Base-by-base conservation (phyloP, 2,797 vertebrate genomes). In the Phaenicophaeus curvirostris region DNA sequence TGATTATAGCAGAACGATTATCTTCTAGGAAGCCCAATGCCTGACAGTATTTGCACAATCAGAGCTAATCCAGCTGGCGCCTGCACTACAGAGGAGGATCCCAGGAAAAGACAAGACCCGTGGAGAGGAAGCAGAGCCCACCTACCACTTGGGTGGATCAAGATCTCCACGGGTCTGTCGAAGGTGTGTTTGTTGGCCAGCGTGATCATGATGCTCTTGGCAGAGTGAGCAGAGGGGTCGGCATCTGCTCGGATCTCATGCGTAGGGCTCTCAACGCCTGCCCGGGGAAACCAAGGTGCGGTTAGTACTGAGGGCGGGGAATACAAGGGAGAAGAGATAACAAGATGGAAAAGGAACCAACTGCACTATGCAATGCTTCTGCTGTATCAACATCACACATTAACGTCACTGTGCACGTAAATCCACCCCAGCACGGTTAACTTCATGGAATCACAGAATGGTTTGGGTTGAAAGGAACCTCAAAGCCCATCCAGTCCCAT, bases 211-310 rank as follows among this genome's bases (percentile, higher is more conserved):
- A 99, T 97, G 78, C 98, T 99, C 95, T 97, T 98, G 95, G 99
- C 99, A 0, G 98, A 99, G 91, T 90, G 96, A 20, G 99, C 99
- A 0, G 97, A 98, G 7, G 99, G 99, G 92, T 99, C 98, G 0
- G 99, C 99, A 0, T 99, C 99, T 0, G 99, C 99, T 31, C 99
- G 98, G 94, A 99, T 99, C 94, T 99, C 98, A 0, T 99, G 99
- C 3, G 99, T 99, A 3, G 99, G 99, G 93, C 99, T 99, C 96
- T 99, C 99, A 4, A 99, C 99, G 42, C 99, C 99, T 99, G 97
- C 35, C 54, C 31, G 0, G 58, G 30, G 62, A 83, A 96, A 94
- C 11, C 9, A 0, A 42, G 46, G 58, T 5, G 58, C 2, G 1
- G 2, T 83, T 2, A 61, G 62, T 54, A 33, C 20, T 13, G n/a